Evolutionary conservation across 1,140 invertebrate species (phyloP).

Genomic region (Meloidogyne chitwoodi): DNA sequence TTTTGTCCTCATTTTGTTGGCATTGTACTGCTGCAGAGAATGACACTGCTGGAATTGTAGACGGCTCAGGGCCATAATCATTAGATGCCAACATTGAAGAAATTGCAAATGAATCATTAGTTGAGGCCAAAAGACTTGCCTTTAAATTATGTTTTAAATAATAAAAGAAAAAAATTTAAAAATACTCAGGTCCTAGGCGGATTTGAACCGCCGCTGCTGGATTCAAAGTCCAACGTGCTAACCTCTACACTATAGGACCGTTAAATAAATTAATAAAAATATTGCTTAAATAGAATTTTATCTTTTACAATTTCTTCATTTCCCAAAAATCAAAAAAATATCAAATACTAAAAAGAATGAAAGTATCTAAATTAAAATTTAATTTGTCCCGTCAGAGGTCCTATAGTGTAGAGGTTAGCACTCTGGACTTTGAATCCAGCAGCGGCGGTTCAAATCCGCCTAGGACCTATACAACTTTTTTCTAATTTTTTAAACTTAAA

Average conservation of each 20-base stretch:
- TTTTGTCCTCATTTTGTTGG: constrained; percentile 37
- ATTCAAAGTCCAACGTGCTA: constrained; percentile 25
- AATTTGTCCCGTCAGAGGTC: not conserved
- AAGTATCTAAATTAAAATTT: not conserved
- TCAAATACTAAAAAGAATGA: not conserved
- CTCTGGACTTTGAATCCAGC: constrained; percentile 27
- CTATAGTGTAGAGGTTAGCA: constrained; percentile 23
- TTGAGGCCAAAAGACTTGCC: constrained; percentile 13
- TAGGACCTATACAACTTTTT: constrained; percentile 10
- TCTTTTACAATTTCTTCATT: not conserved
- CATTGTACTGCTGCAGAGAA: constrained; percentile 30
- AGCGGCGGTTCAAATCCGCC: constrained; percentile 25
- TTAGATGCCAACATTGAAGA: constrained; percentile 21
- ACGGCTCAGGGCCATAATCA: constrained; percentile 20
- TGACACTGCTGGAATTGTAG: constrained; percentile 20
- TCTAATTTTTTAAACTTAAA: not conserved
- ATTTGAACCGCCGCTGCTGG: constrained; percentile 23
- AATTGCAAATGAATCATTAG: constrained; percentile 10
- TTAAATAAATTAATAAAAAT: not conserved
- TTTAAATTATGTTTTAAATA: not conserved
- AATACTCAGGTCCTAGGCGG: constrained; percentile 18
- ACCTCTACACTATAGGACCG: constrained; percentile 24
- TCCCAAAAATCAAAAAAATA: not conserved
- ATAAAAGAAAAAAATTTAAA: not conserved
- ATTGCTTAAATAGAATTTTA: not conserved